phyloP scores from a whole-genome alignment of 1,140 invertebrate species.

The Calosoma granatense region DNA sequence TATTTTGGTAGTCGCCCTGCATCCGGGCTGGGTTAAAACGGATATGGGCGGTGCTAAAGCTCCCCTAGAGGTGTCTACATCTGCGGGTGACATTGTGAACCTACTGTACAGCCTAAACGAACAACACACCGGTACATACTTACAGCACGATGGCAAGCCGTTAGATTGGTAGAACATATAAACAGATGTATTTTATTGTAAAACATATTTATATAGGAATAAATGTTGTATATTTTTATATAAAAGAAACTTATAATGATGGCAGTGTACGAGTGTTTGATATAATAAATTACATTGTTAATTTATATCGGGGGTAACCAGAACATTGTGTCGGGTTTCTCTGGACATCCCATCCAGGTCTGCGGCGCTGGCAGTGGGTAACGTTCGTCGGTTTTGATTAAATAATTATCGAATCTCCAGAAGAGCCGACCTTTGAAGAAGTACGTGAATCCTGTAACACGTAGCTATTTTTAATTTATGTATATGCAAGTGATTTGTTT shows the following conservation, averaged over 20 bases:
- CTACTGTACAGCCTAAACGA: slow-evolving; percentile 50
- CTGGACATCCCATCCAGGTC: slow-evolving; percentile 48
- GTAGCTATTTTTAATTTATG: no score
- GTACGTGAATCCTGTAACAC: slow-evolving; percentile 43
- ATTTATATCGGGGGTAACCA: neutral
- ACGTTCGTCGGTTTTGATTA: slow-evolving; percentile 34
- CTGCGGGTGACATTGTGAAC: slow-evolving; percentile 52
- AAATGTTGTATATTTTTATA: neutral
- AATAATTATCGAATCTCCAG: slow-evolving; percentile 52
- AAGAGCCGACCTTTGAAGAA: slow-evolving; percentile 53
- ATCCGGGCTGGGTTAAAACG: slow-evolving; percentile 87
- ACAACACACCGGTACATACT: slow-evolving; percentile 60
- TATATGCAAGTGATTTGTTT: slow-evolving; percentile 7
- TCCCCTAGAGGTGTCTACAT: slow-evolving; percentile 54
- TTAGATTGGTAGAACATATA: slow-evolving; percentile 58
- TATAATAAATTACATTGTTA: neutral
- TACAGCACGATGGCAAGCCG: slow-evolving; percentile 63
- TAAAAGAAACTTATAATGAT: no score
- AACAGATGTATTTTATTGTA: neutral
- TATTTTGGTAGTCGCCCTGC: slow-evolving; percentile 64
- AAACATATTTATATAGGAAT: neutral
- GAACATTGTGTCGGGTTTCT: slow-evolving; percentile 17
- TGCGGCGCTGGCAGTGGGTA: slow-evolving; percentile 42
- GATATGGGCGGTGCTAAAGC: slow-evolving; percentile 79
- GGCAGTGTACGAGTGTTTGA: neutral